These are phyloP conservation scores for Conus betulinus DNA, from an alignment of 1,140 invertebrate species.

Conservation along the genomic window DNA sequence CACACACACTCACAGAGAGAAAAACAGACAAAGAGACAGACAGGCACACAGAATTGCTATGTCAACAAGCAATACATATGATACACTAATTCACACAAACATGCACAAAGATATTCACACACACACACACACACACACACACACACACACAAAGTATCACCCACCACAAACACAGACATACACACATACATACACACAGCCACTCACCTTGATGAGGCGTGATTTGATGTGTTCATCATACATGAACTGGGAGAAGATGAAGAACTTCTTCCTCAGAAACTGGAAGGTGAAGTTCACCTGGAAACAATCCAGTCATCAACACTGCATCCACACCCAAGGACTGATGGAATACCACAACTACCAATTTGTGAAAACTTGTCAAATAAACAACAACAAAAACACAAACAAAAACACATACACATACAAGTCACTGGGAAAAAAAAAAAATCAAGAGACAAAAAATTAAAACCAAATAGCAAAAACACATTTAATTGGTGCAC, in stretches of 20 bases:
- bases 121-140: no score
- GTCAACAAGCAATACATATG: neutral
- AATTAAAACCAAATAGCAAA: no score
- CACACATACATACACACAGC: no score
- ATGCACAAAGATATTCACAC: neutral
- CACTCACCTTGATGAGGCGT: constrained; percentile 84
- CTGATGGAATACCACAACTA: no score
- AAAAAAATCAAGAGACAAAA: neutral
- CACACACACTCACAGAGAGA: neutral
- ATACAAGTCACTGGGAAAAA: neutral
- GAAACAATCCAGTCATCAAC: constrained; percentile 46
- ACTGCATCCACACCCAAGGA: no score
- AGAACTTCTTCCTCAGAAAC: constrained; percentile 95
- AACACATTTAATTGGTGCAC: no score
- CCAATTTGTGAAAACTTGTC: no score
- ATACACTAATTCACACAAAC: neutral
- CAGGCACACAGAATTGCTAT: neutral
- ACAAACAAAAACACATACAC: neutral
- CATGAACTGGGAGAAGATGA: constrained; percentile 97
- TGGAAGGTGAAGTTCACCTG: constrained; percentile 97
- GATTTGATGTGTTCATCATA: constrained; percentile 99
- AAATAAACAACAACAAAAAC: neutral
- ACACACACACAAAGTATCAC: no score
- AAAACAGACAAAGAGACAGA: neutral
- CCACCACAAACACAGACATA: no score